Percentiles rank a stretch among this genome's conserved stretches.
Conservation (phyloP, 2,113 vertebrate genomes). For the Steatornis caripensis region DNA sequence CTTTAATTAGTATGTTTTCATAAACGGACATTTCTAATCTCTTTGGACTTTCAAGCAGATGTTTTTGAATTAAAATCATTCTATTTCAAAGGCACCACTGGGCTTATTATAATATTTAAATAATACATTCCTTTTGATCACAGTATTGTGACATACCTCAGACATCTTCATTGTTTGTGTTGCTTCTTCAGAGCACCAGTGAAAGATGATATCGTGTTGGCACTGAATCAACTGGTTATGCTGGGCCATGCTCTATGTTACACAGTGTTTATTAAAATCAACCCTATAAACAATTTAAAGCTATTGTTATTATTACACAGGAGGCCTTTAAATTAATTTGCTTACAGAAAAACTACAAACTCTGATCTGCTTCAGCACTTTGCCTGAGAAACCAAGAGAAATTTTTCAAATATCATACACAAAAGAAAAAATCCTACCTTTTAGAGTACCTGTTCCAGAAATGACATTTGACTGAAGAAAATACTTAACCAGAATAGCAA, state of each 20-base stretch:
- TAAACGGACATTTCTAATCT: conserved; percentile 62
- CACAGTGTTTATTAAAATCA: conserved; percentile 48
- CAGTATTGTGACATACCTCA: conserved; percentile 71
- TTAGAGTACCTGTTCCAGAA: not conserved
- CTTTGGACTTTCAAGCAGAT: conserved; percentile 67
- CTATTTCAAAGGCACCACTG: conserved; percentile 65
- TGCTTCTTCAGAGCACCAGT: conserved; percentile 41
- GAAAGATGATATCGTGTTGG: conserved; percentile 63
- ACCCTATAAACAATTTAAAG: conserved; percentile 63
- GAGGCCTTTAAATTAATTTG: conserved; percentile 61
- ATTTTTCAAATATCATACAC: not conserved
- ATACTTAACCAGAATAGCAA: not conserved
- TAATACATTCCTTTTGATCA: conserved; percentile 71
- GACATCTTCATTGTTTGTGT: conserved; percentile 69
- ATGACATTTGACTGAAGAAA: not conserved
- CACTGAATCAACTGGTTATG: conserved; percentile 33
- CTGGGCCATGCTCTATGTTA: conserved; percentile 43
- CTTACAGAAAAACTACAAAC: conserved; percentile 57
- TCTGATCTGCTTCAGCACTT: not conserved
- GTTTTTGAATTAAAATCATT: conserved; percentile 68
- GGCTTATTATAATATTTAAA: conserved; percentile 69
- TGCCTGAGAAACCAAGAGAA: not conserved
- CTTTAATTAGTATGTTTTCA: conserved; percentile 70
- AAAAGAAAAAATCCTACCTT: not conserved
- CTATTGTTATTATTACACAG: conserved; percentile 48